Percentiles rank a stretch among this genome's conserved stretches.
Evolutionary conservation across 2,797 vertebrate genomes (phyloP).

Genomic region (Yasuhikotakia modesta): DNA sequence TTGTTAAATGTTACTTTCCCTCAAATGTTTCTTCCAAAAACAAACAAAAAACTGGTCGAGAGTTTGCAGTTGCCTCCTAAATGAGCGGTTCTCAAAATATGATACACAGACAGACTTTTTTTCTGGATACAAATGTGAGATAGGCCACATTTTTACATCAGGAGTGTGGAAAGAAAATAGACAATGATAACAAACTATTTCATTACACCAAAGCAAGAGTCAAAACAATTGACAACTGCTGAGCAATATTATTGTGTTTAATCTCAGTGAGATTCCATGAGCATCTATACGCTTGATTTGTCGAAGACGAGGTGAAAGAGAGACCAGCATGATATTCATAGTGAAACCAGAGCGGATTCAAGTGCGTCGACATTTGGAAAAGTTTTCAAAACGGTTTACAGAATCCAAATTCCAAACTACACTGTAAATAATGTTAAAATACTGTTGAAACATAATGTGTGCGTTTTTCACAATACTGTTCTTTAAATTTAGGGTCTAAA

Average conservation of each 20-base stretch:
- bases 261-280: not conserved
- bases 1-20: no score
- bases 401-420: no score
- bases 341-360: not conserved
- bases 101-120: not conserved
- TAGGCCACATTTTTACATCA: not conserved
- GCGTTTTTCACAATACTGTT: not conserved
- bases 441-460: not conserved
- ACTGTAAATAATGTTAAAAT: no score
- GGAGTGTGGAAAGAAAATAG: no score
- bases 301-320: not conserved
- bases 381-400: not conserved
- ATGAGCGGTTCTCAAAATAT: not conserved
- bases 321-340: not conserved
- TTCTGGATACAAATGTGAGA: no score
- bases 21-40: no score
- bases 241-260: not conserved
- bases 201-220: not conserved
- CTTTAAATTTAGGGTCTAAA: not conserved
- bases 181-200: no score
- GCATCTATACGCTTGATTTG: not conserved
- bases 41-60: no score
- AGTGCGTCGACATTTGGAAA: not conserved
- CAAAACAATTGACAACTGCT: not conserved
- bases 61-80: not conserved